Percentiles rank a stretch among this genome's conserved stretches.
Evolutionary conservation across 1,140 invertebrate species (phyloP).

Genomic region (Drosophila eugracilis): DNA sequence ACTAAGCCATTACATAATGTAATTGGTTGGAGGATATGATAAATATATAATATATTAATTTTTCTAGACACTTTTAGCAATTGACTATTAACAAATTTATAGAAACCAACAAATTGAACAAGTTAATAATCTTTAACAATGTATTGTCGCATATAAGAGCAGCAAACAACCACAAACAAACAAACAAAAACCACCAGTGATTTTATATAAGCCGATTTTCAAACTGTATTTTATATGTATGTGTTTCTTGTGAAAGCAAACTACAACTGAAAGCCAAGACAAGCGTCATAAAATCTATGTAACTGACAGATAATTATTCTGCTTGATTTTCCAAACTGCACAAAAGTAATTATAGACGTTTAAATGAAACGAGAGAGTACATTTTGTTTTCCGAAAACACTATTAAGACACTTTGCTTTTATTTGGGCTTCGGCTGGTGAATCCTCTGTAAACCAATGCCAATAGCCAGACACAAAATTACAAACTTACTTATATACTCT

Average conservation of each 20-base stretch:
- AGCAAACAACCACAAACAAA: slow-evolving; percentile 36
- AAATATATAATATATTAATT: slow-evolving; percentile 60
- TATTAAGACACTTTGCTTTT: slow-evolving; percentile 41
- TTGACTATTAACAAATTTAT: slow-evolving; percentile 68
- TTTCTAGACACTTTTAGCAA: slow-evolving; percentile 75
- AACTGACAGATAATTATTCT: slow-evolving; percentile 37
- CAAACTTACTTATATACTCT: slow-evolving; percentile 59
- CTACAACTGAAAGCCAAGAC: slow-evolving; percentile 39
- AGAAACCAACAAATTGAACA: slow-evolving; percentile 65
- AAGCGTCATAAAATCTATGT: slow-evolving; percentile 37
- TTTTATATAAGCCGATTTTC: slow-evolving; percentile 78
- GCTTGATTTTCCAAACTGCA: slow-evolving; percentile 24
- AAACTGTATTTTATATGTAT: slow-evolving; percentile 58
- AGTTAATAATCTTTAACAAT: slow-evolving; percentile 47
- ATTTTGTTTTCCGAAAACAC: slow-evolving; percentile 28
- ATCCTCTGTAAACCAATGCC: background rate
- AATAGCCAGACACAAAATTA: slow-evolving; percentile 25
- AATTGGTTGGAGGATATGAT: slow-evolving; percentile 45
- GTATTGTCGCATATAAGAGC: slow-evolving; percentile 33
- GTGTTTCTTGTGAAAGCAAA: slow-evolving; percentile 42
- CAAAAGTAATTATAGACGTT: slow-evolving; percentile 40
- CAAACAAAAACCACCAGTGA: slow-evolving; percentile 71
- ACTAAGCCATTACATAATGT: slow-evolving; percentile 39
- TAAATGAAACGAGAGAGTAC: slow-evolving; percentile 10
- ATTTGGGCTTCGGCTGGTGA: slow-evolving; percentile 10